phyloP scores from a whole-genome alignment of 2,113 vertebrate species.

The Pipra filicauda region DNA sequence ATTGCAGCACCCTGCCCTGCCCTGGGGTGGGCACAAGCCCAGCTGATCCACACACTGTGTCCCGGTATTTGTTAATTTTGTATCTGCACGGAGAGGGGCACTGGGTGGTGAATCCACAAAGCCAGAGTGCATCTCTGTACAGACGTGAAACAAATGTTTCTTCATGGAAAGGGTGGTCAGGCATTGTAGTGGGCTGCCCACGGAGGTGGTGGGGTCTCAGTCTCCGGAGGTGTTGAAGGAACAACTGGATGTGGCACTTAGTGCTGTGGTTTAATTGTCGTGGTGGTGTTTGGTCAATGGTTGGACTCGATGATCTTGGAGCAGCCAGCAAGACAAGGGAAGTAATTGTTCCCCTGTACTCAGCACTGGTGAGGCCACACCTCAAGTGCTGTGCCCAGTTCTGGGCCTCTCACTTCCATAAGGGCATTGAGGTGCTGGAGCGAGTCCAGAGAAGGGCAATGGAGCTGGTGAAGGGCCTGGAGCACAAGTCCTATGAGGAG shows the following conservation, averaged over 20 bases:
- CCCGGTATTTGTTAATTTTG: accelerated
- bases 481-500: not conserved
- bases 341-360: not conserved
- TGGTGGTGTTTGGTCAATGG: not conserved
- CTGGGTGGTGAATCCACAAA: not conserved
- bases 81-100: not conserved
- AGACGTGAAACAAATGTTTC: not conserved
- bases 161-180: not conserved
- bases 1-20: not conserved
- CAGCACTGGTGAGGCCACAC: not conserved
- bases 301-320: not conserved
- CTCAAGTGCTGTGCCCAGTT: not conserved
- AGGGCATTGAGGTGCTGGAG: not conserved
- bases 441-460: not conserved
- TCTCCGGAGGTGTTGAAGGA: not conserved
- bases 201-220: not conserved
- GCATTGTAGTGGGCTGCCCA: not conserved
- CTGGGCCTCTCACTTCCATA: not conserved
- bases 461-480: not conserved
- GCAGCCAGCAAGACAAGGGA: not conserved
- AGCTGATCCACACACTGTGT: not conserved
- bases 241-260: not conserved
- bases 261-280: not conserved
- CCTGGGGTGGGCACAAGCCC: not conserved
- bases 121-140: accelerated